A percentile compares a stretch with the other conserved stretches of the same genome.
Conservation (phyloP, 2,797 vertebrate genomes). For the Smutsia temminckii region DNA sequence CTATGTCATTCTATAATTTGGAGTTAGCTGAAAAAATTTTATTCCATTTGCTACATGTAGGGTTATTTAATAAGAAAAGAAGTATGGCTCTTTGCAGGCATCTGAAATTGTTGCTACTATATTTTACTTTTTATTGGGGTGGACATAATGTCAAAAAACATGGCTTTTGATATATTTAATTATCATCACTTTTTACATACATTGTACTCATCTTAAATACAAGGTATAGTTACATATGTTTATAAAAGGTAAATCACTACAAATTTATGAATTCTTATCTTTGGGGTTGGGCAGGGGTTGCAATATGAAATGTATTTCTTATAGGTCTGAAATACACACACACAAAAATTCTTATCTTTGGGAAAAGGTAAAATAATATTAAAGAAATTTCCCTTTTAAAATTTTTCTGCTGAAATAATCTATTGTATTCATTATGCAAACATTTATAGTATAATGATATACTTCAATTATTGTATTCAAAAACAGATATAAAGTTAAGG, state of each 20-base stretch:
- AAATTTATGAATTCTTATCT: constrained; percentile 12
- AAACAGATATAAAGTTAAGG: not conserved
- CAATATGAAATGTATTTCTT: too few species aligned
- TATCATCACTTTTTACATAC: not conserved
- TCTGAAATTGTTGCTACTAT: not conserved
- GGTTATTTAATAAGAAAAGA: not conserved
- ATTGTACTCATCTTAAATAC: not conserved
- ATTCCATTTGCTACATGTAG: not conserved
- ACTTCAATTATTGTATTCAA: constrained; percentile 30
- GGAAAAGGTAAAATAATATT: constrained; percentile 16
- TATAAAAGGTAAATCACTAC: not conserved
- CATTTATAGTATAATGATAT: constrained; percentile 26
- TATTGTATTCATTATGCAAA: not conserved
- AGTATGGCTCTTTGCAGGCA: not conserved
- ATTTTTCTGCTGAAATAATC: constrained; percentile 29
- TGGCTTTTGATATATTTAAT: not conserved
- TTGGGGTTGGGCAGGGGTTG: not conserved
- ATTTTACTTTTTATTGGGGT: not conserved
- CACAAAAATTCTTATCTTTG: not conserved
- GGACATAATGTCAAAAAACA: not conserved
- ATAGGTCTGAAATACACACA: too few species aligned
- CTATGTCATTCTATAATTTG: not conserved
- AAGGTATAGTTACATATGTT: not conserved
- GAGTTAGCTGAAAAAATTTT: not conserved
- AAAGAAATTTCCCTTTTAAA: constrained; percentile 30